A percentile compares a stretch with the other conserved stretches of the same genome.
These are phyloP conservation scores for Alitta virens DNA, from an alignment of 2,888 invertebrate species.

Conservation along the genomic window DNA sequence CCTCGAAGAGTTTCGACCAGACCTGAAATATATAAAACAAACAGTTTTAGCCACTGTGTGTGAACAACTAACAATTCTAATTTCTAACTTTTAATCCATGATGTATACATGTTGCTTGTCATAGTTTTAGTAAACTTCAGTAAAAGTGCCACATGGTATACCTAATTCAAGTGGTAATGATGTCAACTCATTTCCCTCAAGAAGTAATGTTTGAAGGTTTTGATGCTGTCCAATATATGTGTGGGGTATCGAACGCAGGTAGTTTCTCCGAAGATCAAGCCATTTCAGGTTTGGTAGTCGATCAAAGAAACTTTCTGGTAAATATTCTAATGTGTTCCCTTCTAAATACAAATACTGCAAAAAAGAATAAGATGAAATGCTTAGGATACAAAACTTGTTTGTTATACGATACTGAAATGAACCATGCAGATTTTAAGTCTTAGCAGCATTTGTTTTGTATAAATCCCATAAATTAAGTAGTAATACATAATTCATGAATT, in stretches of 20 bases:
- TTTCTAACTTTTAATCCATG: no score
- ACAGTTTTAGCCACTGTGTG: no score
- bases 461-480: no score
- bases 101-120: neutral
- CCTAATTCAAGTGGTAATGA: slow-evolving; percentile 53
- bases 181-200: slow-evolving; percentile 51
- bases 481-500: neutral
- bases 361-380: no score
- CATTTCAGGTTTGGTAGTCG: slow-evolving; percentile 47
- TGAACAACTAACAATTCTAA: no score
- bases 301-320: slow-evolving; percentile 54
- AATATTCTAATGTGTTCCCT: slow-evolving; percentile 44
- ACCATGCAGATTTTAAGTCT: no score
- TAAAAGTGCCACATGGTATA: slow-evolving; percentile 29
- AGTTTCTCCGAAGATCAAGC: slow-evolving; percentile 52
- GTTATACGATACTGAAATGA: no score
- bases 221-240: slow-evolving; percentile 47
- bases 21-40: slow-evolving; percentile 41
- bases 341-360: slow-evolving; percentile 54
- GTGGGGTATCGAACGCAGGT: slow-evolving; percentile 44
- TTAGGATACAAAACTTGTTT: no score
- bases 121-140: neutral
- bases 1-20: slow-evolving; percentile 49
- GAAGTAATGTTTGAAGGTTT: slow-evolving; percentile 44
- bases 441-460: no score